These are phyloP conservation scores for Schizaphis graminum DNA, from an alignment of 2,888 invertebrate genomes.

Conservation along the genomic window DNA sequence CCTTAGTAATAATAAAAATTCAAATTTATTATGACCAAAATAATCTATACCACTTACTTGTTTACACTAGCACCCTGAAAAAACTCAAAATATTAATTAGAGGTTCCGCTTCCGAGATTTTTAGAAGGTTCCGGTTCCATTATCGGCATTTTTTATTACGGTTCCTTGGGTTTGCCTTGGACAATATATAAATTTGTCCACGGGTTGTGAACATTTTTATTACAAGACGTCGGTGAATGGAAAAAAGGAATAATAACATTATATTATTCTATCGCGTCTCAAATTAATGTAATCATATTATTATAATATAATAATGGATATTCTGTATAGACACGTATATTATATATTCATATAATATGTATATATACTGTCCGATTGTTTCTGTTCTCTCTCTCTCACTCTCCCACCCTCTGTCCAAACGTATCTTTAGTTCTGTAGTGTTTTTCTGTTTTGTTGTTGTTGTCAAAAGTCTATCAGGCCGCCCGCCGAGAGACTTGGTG, in stretches of 20 bases:
- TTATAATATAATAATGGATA: constrained; percentile 10
- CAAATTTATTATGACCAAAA: not conserved
- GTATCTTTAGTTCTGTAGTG: constrained; percentile 1
- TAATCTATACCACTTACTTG: not conserved
- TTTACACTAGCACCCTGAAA: not conserved
- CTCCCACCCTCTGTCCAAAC: constrained; percentile 12
- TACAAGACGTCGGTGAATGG: constrained; percentile 4
- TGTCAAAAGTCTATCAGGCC: constrained; percentile 32
- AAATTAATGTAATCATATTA: constrained; percentile 30
- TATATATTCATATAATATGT: not conserved
- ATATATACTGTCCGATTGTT: constrained; percentile 24
- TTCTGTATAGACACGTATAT: constrained; percentile 1
- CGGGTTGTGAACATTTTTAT: constrained; percentile 34
- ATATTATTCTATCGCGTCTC: not conserved
- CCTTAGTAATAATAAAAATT: not conserved
- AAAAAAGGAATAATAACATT: not conserved
- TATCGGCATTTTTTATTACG: not conserved
- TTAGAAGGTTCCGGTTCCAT: not conserved
- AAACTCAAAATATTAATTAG: not conserved
- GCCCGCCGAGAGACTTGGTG: constrained; percentile 37
- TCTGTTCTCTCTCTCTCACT: not conserved
- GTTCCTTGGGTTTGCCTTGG: not conserved
- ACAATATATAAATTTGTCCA: not conserved
- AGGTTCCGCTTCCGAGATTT: not conserved
- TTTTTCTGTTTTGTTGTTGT: constrained; percentile 26